Evolutionary conservation across 2,797 vertebrate genomes (phyloP), one percentile per base, ranked within the genome.

Genomic region (Anguilla pacifica): DNA sequence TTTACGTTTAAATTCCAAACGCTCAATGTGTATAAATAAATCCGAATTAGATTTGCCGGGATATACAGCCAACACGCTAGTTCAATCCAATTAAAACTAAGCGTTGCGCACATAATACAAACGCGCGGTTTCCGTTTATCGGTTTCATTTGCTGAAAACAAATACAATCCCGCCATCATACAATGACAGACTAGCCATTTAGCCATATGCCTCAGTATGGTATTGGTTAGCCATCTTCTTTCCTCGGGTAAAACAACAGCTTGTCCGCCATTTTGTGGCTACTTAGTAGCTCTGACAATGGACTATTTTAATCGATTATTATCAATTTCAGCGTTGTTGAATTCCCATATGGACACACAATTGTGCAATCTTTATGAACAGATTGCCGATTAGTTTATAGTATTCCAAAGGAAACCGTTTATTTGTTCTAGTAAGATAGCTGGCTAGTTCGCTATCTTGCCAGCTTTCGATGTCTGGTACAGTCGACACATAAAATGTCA

Each of bases 291-390:
- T 67, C 67, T 35, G 67, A 57, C 57, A 77, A 84, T 87, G 79
- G 59, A 53, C 83, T 82, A 51, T 82, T 82, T 51, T 25, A 49
- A 82, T 82, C 79, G 79, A 82, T 82, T 13, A 90, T 49, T 19
- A 89, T 74, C 35, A 70, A 79, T 28, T 43, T 84, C 81, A 86
- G 22, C 57, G 31, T 17, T 83, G 72, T 86, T 81, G 64, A 49
- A 88, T 67, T 35, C 53, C 64, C 81, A 87, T 46, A 85, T 87
- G 79, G 70, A 53, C 83, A 43, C 46, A 67, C 81, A 84, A 72
- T 17, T 74, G 51, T 55, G 95, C 95, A 96, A 96, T 95, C 95
- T 96, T 96, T 96, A 96, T 96, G 94, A 92, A 88, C 93, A 96
- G 96, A 96, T 95, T 96, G 95, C 93, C 92, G 91, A 92, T 64